Base-by-base conservation (phyloP, 2,888 invertebrate species). In the Priocnemis perturbator region DNA sequence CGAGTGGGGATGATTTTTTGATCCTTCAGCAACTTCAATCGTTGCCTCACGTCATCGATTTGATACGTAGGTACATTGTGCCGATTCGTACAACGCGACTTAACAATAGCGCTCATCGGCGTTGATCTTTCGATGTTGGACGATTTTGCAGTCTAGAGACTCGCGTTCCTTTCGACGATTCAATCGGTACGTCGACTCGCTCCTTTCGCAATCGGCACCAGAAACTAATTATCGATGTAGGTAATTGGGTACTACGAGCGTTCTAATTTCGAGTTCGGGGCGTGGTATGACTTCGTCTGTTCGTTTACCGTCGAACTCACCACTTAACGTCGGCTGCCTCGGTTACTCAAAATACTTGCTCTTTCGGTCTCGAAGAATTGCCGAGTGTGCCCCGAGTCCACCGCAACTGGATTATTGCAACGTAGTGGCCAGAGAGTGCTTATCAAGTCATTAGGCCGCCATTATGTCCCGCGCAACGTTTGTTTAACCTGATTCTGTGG, bases 371-470 rank as follows among this genome's bases (percentile, higher is more conserved):
- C 61, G 65, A 17, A 50, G 65, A 23, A 9, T 7, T 45, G 26
- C 26, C 60, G 23, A 30, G 23, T 60, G 57, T 55, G 45, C 61
- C 5, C 37, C 15, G 37, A 37, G 14, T 37, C 37, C 37, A 37
- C 37, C 21, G 65, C 59, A 48, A 58, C 60, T 62, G 64, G 66
- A 68, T 72, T 73, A 67, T 63, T 64, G 71, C 73, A 64, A 64
- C 63, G 65, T 50, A 30, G 56, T 21, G 23, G 48, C 20, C 69
- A 48, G 23, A 67, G 70, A 78, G 78, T 81, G 81, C 80, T 82
- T 83, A 83, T 83, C 81, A 76, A 81, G 82, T 81, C 78, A 82
- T 83, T 83, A 82, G 69, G 65, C 75, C 75, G 73, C 78, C 70
- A 76, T 77, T 82, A 81, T 69, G 66, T 68, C 67, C 47, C 45